Conservation (phyloP, 2,113 vertebrate genomes). For the Otus sunia region DNA sequence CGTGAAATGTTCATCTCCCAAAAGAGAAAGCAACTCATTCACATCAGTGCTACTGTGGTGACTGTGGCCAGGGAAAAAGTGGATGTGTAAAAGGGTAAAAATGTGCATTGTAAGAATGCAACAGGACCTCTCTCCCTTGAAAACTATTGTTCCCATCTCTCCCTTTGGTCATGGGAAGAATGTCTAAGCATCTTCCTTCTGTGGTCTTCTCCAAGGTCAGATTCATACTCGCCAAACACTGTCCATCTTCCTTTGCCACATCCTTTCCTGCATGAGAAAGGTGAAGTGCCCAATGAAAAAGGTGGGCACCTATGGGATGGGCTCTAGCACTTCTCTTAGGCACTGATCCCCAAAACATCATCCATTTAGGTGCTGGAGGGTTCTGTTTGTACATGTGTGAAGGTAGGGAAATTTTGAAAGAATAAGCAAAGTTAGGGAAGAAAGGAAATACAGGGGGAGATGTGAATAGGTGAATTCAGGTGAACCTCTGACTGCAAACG, state of each 20-base stretch:
- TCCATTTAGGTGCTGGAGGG: not conserved
- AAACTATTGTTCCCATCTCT: not conserved
- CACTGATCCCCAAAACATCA: not conserved
- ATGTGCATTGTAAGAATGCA: not conserved
- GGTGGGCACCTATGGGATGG: not conserved
- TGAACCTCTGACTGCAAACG: not conserved
- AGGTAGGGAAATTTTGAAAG: not conserved
- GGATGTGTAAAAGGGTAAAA: not conserved
- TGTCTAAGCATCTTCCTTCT: not conserved
- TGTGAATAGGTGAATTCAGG: not conserved
- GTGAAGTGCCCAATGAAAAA: not conserved
- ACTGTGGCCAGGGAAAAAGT: not conserved
- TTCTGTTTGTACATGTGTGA: not conserved
- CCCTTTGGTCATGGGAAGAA: not conserved
- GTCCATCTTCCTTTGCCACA: not conserved
- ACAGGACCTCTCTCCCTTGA: not conserved
- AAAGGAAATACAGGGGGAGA: not conserved
- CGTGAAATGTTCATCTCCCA: not conserved
- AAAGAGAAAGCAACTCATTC: not conserved
- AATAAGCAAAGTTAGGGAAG: not conserved
- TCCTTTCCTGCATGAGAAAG: not conserved
- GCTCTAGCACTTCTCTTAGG: not conserved
- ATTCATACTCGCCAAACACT: not conserved
- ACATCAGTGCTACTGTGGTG: not conserved
- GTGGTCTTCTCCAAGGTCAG: not conserved